Conservation (phyloP, 2,113 vertebrate genomes). For the Tachuris rubrigastra region DNA sequence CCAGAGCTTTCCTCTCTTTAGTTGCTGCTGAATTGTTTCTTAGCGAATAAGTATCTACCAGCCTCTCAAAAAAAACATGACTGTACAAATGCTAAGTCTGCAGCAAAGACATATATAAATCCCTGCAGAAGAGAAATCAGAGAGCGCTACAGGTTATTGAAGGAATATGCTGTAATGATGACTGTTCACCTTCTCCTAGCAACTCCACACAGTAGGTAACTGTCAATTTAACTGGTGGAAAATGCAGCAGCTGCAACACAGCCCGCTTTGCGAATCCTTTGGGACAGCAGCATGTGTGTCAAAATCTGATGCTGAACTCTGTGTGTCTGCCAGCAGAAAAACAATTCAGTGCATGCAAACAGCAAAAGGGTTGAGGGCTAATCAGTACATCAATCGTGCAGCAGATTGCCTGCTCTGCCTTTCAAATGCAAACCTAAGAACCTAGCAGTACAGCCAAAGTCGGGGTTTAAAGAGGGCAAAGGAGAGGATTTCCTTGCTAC, state of each 20-base stretch:
- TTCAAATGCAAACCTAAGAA: constrained; percentile 19
- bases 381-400: constrained; percentile 2
- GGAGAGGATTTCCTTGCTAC: not conserved
- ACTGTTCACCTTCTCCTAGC: constrained; percentile 83
- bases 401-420: constrained; percentile 49
- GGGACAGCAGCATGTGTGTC: constrained; percentile 10
- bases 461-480: not conserved
- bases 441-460: not conserved
- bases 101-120: constrained; percentile 31
- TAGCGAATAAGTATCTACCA: constrained; percentile 52
- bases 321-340: constrained; percentile 22
- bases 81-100: constrained; percentile 4
- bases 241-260: constrained; percentile 70
- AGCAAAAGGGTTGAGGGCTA: constrained; percentile 39
- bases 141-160: constrained; percentile 74
- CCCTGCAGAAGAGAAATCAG: constrained; percentile 55
- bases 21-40: constrained; percentile 51
- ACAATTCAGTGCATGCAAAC: constrained; percentile 16
- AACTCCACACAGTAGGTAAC: constrained; percentile 78
- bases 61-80: constrained; percentile 24
- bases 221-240: constrained; percentile 68
- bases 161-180: constrained; percentile 67
- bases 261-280: constrained; percentile 35
- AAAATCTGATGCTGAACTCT: constrained; percentile 20
- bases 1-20: constrained; percentile 61